phyloP scores from a whole-genome alignment of 2,113 vertebrate species.

The Nettapus auritus region DNA sequence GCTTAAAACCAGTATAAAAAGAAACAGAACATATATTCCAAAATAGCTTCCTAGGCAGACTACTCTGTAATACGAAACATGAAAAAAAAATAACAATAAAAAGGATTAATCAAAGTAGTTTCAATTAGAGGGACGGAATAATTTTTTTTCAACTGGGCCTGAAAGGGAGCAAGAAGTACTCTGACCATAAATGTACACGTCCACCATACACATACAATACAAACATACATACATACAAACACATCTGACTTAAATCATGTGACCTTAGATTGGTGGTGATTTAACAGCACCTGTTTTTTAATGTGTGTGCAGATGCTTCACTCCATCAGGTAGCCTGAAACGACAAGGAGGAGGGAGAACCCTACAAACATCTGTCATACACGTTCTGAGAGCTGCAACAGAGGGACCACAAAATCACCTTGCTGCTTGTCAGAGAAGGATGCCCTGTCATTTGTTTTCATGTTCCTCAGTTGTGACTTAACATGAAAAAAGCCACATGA shows the following conservation, averaged over 20 bases:
- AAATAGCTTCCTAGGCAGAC: neutral
- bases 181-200: neutral
- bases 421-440: neutral
- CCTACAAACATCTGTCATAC: neutral
- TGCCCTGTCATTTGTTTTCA: neutral
- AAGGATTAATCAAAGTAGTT: neutral
- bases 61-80: neutral
- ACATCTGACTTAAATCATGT: neutral
- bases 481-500: neutral
- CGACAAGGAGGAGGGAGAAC: neutral
- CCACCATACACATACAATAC: no score
- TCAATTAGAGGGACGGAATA: neutral
- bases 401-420: neutral
- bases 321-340: neutral
- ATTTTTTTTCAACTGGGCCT: neutral
- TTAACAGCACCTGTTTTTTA: neutral
- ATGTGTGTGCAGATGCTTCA: fast-evolving
- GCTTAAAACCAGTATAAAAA: neutral
- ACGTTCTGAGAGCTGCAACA: neutral
- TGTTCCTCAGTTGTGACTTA: neutral
- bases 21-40: neutral
- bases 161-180: neutral
- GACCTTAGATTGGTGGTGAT: neutral
- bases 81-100: neutral
- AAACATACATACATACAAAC: no score